Conservation (phyloP, 2,797 vertebrate genomes). For the Ceyx erithaca region DNA sequence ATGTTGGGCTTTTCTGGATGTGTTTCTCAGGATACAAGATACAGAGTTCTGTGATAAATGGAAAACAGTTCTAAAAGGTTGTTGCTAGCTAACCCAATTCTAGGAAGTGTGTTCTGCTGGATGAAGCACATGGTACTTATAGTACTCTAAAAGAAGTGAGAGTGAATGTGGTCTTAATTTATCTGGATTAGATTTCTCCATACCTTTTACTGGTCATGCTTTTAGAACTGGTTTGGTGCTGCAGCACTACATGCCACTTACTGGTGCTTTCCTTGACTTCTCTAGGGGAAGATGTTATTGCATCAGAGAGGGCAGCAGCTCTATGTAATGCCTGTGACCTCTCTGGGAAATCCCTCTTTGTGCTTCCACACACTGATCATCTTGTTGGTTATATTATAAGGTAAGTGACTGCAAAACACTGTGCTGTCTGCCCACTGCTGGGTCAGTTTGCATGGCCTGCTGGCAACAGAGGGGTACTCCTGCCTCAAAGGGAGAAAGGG, state of each 20-base stretch:
- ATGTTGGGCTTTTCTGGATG: neutral
- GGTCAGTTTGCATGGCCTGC: rapidly evolving
- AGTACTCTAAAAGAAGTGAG: neutral
- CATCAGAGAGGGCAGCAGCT: slow-evolving; percentile 92
- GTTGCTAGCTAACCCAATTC: neutral
- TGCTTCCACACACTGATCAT: slow-evolving; percentile 96
- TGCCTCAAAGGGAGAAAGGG: neutral
- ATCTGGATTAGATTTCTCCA: neutral
- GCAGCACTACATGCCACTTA: neutral
- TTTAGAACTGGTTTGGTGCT: neutral
- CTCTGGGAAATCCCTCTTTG: slow-evolving; percentile 96
- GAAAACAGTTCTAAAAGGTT: neutral
- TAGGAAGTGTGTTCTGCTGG: neutral
- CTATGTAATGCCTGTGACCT: slow-evolving; percentile 94
- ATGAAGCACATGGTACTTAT: neutral
- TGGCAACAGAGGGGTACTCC: neutral
- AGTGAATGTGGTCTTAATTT: neutral
- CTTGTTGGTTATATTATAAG: slow-evolving; percentile 98
- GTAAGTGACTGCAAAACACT: slow-evolving; percentile 66
- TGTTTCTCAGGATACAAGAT: rapidly evolving
- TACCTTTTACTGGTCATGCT: neutral
- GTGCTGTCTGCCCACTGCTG: neutral
- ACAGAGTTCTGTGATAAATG: neutral
- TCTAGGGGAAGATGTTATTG: slow-evolving; percentile 93
- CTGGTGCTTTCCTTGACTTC: slow-evolving; percentile 2